phyloP scores from a whole-genome alignment of 2,888 invertebrate genomes.

The Ametastegia equiseti region DNA sequence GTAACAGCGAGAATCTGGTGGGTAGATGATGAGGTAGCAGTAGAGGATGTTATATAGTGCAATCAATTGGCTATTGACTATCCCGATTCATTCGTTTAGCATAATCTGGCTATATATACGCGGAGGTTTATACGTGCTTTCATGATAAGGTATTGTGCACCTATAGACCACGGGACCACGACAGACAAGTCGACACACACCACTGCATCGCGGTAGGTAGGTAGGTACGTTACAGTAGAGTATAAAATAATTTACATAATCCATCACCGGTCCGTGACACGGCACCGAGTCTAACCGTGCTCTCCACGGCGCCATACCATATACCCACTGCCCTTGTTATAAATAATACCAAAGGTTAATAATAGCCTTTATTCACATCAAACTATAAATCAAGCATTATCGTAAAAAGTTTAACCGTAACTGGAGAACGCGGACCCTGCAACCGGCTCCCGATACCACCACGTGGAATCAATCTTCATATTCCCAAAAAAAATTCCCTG shows the following conservation, averaged over 20 bases:
- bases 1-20: not conserved
- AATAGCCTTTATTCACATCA: constrained; percentile 34
- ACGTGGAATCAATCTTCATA: not conserved
- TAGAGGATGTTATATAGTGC: not conserved
- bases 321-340: constrained; percentile 19
- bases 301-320: not conserved
- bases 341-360: constrained; percentile 32
- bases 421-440: not conserved
- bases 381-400: constrained; percentile 12
- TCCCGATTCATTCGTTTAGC: constrained; percentile 33
- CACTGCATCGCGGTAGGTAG: too few relatives aligned
- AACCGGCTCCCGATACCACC: not conserved
- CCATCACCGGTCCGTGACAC: constrained; percentile 47
- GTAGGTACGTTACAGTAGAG: not conserved
- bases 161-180: not conserved
- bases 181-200: not conserved
- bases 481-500: too few relatives aligned
- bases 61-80: constrained; percentile 33
- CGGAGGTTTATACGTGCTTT: not conserved
- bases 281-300: constrained; percentile 39
- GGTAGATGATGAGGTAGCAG: not conserved
- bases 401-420: not conserved
- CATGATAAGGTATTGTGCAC: not conserved
- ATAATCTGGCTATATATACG: constrained; percentile 33
- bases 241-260: constrained; percentile 47